Base-by-base conservation (phyloP, 1,140 invertebrate genomes). In the Watersipora subatra region DNA sequence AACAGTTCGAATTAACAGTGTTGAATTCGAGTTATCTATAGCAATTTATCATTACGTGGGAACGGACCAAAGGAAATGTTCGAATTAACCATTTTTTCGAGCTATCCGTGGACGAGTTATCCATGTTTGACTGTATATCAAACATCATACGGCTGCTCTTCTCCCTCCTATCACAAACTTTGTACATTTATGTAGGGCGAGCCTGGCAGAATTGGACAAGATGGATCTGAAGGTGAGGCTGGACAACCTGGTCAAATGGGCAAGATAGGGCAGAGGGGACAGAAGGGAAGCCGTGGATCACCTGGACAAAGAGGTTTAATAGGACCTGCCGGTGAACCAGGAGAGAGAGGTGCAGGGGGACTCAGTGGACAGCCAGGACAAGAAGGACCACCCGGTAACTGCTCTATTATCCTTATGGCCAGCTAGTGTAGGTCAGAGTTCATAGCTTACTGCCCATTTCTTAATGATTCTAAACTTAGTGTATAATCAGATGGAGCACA, bases 331-430 rank as follows among this genome's bases (percentile, higher is more conserved):
- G 73, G 74, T 26, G 24, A 26, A 59, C 57, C 66, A 7, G 68
- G 68, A 61, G 24, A 63, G 28, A 29, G 64, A 61, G 68, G 68
- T 0, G 64, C 30, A 19, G 26, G 59, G 25, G 75, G 75, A 34
- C 63, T 67, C 15, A 67, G 71, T 55, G 64, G 64, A 20, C 61
- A 15, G 22, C 26, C 56, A 46, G 75, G 75, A 56, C 67, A 66
- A 19, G 68, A 72, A 63, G 73, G 73, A 28, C 64, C 70, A 2
- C 61, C 73, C 72, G 66, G 80, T 73, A n/a, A 68, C 71, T 64
- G 78, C 12, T 25, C 25, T 15, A 17, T 29, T 7, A 62, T n/a
- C 15, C 25, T 25, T 28, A 28, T n/a, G 26, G n/a, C n/a, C n/a
- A 15, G 46, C 15, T 15, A n/a, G 15, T 55, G n/a, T 22, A 28